Evolutionary conservation across 1,140 invertebrate genomes (phyloP).

Genomic region (Venustaconcha ellipsiformis): DNA sequence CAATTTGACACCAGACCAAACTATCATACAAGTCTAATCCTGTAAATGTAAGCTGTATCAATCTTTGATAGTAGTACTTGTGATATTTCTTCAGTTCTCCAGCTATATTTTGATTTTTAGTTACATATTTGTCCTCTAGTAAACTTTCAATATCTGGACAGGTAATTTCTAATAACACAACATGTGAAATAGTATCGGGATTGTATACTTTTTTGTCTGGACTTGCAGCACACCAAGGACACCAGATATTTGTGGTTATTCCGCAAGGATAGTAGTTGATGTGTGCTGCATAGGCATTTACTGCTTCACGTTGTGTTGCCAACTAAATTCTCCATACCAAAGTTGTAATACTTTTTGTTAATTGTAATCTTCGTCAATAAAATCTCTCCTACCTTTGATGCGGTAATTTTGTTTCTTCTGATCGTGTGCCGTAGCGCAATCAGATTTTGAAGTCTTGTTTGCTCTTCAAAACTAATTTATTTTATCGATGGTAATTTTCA

Average conservation of each 20-base stretch:
- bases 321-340: no score
- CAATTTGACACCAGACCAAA: slow-evolving; percentile 10
- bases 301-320: no score
- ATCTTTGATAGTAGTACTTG: slow-evolving; percentile 18
- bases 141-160: slow-evolving; percentile 15
- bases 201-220: slow-evolving; percentile 31
- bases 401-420: no score
- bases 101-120: background rate
- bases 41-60: slow-evolving; percentile 7
- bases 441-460: slow-evolving; percentile 15
- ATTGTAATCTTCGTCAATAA: no score
- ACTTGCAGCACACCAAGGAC: slow-evolving; percentile 26
- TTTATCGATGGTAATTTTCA: background rate
- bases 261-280: slow-evolving; percentile 28
- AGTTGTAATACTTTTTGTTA: no score
- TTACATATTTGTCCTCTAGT: slow-evolving; percentile 2
- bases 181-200: slow-evolving; percentile 9
- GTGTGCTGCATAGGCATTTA: background rate
- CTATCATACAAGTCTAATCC: slow-evolving; percentile 15
- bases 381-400: no score
- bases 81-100: slow-evolving; percentile 14
- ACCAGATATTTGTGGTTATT: slow-evolving; percentile 5
- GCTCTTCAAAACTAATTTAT: slow-evolving; percentile 9
- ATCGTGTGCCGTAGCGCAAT: no score
- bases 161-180: slow-evolving; percentile 11